These are phyloP conservation scores for Thereva nobilitata DNA, from an alignment of 2,888 invertebrate species.

Conservation along the genomic window DNA sequence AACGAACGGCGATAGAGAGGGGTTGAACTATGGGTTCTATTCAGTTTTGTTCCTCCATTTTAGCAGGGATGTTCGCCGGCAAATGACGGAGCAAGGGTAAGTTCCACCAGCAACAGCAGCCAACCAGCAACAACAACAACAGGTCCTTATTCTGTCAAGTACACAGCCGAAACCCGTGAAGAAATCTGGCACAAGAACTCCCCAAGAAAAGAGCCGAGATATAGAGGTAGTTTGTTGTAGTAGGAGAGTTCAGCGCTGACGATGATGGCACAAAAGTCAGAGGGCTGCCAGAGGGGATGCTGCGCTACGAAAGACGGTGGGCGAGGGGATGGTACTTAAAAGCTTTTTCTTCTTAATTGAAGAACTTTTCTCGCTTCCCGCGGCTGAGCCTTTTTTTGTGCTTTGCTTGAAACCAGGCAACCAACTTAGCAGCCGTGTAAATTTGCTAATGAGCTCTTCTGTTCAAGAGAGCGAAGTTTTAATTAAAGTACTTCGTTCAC, in stretches of 20 bases:
- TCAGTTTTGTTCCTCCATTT: neutral
- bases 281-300: neutral
- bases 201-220: neutral
- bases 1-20: constrained; percentile 5
- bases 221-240: neutral
- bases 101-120: neutral
- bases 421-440: constrained; percentile 33
- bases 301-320: neutral
- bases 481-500: constrained; percentile 25
- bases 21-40: neutral
- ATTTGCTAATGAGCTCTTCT: constrained; percentile 36
- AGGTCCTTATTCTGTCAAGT: constrained; percentile 29
- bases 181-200: neutral
- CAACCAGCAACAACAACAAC: constrained; percentile 13
- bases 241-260: no score
- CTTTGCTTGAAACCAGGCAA: constrained; percentile 27
- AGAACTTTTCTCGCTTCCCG: constrained; percentile 34
- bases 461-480: constrained; percentile 36
- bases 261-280: neutral
- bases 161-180: constrained; percentile 18
- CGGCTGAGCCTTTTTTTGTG: constrained; percentile 32
- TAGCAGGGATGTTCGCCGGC: neutral
- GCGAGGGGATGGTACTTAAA: constrained; percentile 18
- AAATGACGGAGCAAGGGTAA: neutral
- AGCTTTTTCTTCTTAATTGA: constrained; percentile 35